Percentiles rank a stretch among this genome's conserved stretches.
Conservation (phyloP, 2,113 vertebrate genomes). For the Ictalurus furcatus region DNA sequence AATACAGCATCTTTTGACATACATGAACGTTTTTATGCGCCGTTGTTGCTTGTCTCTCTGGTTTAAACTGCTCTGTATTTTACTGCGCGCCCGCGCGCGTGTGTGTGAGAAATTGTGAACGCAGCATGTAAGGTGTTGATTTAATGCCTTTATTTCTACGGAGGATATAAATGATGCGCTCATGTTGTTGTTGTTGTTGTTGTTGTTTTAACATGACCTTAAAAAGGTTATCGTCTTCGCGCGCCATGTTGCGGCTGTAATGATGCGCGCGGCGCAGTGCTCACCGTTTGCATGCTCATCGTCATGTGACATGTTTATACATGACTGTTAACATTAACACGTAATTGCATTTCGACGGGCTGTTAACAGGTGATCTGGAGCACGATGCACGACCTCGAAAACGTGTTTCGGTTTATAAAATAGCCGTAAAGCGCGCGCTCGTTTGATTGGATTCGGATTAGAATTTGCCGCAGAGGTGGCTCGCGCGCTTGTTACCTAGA, state of each 20-base stretch:
- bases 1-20: background rate
- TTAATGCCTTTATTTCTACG: background rate
- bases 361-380: background rate
- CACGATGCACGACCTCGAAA: background rate
- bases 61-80: background rate
- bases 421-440: background rate
- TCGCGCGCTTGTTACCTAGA: slow-evolving; percentile 1
- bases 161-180: slow-evolving; percentile 7
- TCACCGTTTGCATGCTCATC: background rate
- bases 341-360: no score
- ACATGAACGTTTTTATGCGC: background rate
- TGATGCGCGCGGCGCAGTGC: background rate
- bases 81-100: background rate
- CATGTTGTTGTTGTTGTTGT: background rate
- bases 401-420: no score
- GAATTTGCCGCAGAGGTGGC: slow-evolving; percentile 10
- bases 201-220: background rate
- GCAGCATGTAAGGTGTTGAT: background rate
- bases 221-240: background rate
- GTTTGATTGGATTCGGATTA: background rate
- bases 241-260: slow-evolving; percentile 2
- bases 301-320: slow-evolving; percentile 2
- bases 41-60: background rate
- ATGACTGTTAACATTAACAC: background rate
- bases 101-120: background rate